Percentiles rank a stretch among this genome's conserved stretches.
These are phyloP conservation scores for Leptatherina wallacei DNA, from an alignment of 2,797 vertebrate genomes.

Conservation along the genomic window DNA sequence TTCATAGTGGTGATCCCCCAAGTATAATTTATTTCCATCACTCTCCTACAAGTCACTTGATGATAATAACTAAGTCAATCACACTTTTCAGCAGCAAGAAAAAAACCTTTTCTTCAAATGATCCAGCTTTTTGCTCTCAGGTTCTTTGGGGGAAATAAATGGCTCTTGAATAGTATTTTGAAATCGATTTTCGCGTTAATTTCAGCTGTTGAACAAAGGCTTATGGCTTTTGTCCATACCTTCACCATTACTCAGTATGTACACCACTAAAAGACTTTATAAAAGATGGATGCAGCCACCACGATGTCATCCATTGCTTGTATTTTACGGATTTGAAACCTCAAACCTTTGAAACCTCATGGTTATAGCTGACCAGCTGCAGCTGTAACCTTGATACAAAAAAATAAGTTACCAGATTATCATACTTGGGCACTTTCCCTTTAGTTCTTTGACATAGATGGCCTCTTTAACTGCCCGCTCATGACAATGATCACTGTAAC, in stretches of 20 bases:
- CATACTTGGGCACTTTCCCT: not conserved
- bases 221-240: not conserved
- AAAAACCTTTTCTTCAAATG: slow-evolving; percentile 20
- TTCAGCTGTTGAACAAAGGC: slow-evolving; percentile 12
- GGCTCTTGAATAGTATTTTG: slow-evolving; percentile 25
- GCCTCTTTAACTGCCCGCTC: not conserved
- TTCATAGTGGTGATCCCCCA: not conserved
- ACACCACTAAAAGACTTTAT: not conserved
- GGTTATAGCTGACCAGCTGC: not conserved
- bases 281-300: not conserved
- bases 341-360: not conserved
- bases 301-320: not conserved
- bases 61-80: slow-evolving; percentile 11
- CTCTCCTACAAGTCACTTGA: slow-evolving; percentile 8
- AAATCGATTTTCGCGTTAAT: slow-evolving; percentile 23
- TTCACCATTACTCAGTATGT: not conserved
- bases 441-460: not conserved
- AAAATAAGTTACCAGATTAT: not conserved
- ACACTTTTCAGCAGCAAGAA: slow-evolving; percentile 4
- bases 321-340: not conserved
- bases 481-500: not conserved
- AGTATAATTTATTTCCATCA: slow-evolving; percentile 19
- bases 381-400: not conserved
- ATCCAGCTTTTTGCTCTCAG: slow-evolving; percentile 6
- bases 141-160: slow-evolving; percentile 29